Percentiles rank a stretch among this genome's conserved stretches.
phyloP scores from a whole-genome alignment of 2,113 vertebrate genomes.

The Rynchops niger region DNA sequence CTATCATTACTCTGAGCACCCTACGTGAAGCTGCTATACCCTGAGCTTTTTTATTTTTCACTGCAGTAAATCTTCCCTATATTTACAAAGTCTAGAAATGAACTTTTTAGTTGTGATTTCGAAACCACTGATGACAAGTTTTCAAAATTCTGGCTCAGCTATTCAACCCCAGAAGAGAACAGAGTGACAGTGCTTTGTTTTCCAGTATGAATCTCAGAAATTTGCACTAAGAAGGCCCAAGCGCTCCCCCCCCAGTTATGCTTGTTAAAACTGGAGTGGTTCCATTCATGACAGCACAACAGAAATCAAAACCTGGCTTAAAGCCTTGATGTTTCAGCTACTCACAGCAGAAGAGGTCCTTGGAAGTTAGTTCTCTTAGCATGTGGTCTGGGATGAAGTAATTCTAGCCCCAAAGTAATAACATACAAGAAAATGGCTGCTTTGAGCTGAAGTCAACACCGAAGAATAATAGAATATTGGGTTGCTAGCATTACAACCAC shows the following conservation, averaged over 20 bases:
- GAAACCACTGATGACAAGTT: not conserved
- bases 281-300: conserved; percentile 5
- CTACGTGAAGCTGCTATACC: not conserved
- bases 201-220: not conserved
- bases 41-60: not conserved
- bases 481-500: not conserved
- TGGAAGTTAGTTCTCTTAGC: not conserved
- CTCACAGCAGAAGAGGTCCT: not conserved
- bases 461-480: not conserved
- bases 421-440: not conserved
- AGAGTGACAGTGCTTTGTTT: not conserved
- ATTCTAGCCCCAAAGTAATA: not conserved
- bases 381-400: not conserved
- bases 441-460: not conserved
- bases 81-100: not conserved
- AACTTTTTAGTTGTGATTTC: not conserved
- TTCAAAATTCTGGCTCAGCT: not conserved
- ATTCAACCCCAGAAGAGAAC: not conserved
- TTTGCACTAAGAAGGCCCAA: not conserved
- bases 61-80: not conserved
- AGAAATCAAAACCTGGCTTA: not conserved
- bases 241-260: not conserved
- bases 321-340: conserved; percentile 14
- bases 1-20: not conserved
- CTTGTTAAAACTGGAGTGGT: not conserved